Evolutionary conservation across 2,113 vertebrate species (phyloP).

Genomic region (Notarius quadriscutis): DNA sequence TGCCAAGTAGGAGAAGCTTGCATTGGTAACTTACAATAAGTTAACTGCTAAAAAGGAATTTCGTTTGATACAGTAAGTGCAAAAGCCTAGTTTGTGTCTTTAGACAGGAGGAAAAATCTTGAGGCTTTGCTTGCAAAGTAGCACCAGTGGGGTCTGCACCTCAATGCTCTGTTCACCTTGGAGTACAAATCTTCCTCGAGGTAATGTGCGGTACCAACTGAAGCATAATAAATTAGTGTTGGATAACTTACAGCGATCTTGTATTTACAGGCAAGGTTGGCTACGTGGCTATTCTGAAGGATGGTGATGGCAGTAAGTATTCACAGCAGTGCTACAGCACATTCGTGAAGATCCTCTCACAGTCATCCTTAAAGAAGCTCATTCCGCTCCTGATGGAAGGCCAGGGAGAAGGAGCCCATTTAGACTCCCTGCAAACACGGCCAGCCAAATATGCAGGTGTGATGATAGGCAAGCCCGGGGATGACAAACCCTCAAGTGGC

Average conservation of each 20-base stretch:
- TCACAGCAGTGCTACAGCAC: constrained; percentile 74
- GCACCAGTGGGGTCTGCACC: constrained; percentile 72
- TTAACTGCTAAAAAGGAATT: constrained; percentile 69
- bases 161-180: constrained; percentile 64
- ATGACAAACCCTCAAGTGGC: constrained; percentile 25
- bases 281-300: constrained; percentile 58
- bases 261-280: constrained; percentile 67
- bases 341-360: constrained; percentile 77
- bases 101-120: constrained; percentile 26
- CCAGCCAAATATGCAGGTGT: constrained; percentile 31
- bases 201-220: constrained; percentile 60
- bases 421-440: constrained; percentile 16
- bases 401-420: not conserved
- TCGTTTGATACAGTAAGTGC: constrained; percentile 68
- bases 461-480: constrained; percentile 36
- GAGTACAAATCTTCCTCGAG: constrained; percentile 61
- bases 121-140: constrained; percentile 61
- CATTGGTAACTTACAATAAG: constrained; percentile 70
- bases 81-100: constrained; percentile 41
- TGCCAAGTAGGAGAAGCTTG: constrained; percentile 63
- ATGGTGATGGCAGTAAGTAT: constrained; percentile 70
- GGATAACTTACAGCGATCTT: constrained; percentile 60
- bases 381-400: constrained; percentile 6
- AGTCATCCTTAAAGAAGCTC: constrained; percentile 77
- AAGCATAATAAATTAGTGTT: constrained; percentile 78